Base-by-base conservation (phyloP, 2,113 vertebrate genomes). In the Connochaetes taurinus region DNA sequence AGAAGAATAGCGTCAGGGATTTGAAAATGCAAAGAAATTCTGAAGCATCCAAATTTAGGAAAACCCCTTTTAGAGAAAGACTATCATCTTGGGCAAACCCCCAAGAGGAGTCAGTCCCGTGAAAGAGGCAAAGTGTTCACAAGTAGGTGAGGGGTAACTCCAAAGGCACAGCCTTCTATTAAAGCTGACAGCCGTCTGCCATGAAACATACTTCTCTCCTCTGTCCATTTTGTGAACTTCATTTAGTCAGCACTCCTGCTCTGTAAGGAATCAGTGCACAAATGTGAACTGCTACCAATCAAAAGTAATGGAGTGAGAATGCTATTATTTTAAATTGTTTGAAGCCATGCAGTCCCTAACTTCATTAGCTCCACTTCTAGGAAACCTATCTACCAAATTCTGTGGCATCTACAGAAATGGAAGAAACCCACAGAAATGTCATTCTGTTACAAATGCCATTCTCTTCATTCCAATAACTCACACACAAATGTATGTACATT, bases 351-450 rank as follows among this genome's bases (percentile, higher is more conserved):
- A 31, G 97, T 98, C 97, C 97, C 97, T 95, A 95, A 60, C 98
- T 98, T 98, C 98, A 98, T 99, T 98, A 98, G 96, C 81, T 98
- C 19, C 95, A 91, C 98, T 98, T 98, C 98, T 98, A 98, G 87
- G 98, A 92, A 98, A 86, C 74, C 78, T 82, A 94, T 92, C 40
- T 62, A 96, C 47, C 97, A 93, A 96, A 97, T 81, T 84, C 83
- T 33, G n/a, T 4, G 57, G 67, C 95, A 98, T 74, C 47, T 33
- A 55, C 71, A 96, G 89, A 87, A 82, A 12, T 11, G n/a, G 2
- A 27, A 19, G 33, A 60, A 52, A 94, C 29, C 1, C 40, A 94
- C 58, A n/a, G 5, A 67, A 58, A 58, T 31, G 29, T 8, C 62
- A 55, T 13, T 62, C 25, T 27, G 16, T 31, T 15, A 16, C 15